Percentiles rank a stretch among this genome's conserved stretches.
These are phyloP conservation scores for Indicator indicator DNA, from an alignment of 2,113 vertebrate genomes.

Conservation along the genomic window DNA sequence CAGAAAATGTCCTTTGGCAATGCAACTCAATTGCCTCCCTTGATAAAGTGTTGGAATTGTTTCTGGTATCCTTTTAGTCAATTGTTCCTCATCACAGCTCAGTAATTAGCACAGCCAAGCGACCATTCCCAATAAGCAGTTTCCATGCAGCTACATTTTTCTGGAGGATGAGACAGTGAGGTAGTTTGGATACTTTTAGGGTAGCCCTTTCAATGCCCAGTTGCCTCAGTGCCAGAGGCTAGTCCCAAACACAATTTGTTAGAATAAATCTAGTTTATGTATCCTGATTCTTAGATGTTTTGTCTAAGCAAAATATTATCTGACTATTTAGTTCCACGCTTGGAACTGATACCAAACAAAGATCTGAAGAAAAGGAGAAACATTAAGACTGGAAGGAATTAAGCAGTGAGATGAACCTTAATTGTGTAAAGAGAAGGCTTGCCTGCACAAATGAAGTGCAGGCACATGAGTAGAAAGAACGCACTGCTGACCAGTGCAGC, in stretches of 20 bases:
- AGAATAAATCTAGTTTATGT: neutral
- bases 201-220: neutral
- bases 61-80: neutral
- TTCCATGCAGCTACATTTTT: neutral
- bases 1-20: neutral
- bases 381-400: neutral
- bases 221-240: neutral
- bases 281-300: neutral
- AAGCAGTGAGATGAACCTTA: neutral
- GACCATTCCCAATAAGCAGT: neutral
- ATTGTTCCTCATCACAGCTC: neutral
- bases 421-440: neutral
- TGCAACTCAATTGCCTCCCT: neutral
- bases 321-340: neutral
- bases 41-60: neutral
- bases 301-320: neutral
- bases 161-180: neutral
- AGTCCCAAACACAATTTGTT: neutral
- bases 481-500: neutral
- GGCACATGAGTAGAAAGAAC: neutral
- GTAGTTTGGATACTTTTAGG: neutral
- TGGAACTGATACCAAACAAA: neutral
- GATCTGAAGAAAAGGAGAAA: neutral
- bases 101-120: neutral
- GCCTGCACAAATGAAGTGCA: neutral